Base-by-base conservation (phyloP, 2,888 invertebrate genomes). In the Stenolophus ochropezus region DNA sequence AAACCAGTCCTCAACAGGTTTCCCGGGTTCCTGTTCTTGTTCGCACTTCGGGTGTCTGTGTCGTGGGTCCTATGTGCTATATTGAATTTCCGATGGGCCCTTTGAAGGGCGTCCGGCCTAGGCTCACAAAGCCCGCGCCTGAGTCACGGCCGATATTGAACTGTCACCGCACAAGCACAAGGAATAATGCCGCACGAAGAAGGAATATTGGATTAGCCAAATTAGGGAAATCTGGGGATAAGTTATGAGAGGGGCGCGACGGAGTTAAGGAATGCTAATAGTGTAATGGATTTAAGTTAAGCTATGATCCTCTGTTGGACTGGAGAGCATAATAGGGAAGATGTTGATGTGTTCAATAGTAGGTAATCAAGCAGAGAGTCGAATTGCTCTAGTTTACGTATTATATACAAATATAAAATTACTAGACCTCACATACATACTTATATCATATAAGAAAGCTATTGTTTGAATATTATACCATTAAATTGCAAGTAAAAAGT, bases 161-260 rank as follows among this genome's bases (percentile, higher is more conserved):
- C 47, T 73, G 73, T 73, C 73, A 73, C 73, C 47, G 33, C 71
- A 71, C 71, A 14, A 11, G 42, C 18, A 69, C 69, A 5, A 47
- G 47, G 73, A 33, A 73, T 73, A 73, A 73, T 73, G 49, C 49
- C 42, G 58, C 61, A 61, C 53, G 79, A 69, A 69, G 51, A 47
- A 56, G 58, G 58, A 61, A 77, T 77, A 61, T 61, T 61, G 61
- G 77, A 77, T 77, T 77, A 77, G 51, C 69, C 53, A 53, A 79
- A 69, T 69, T 79, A 79, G 71, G 21, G 73, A 73, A 49, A 73
- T 73, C 73, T 49, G 49, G n/a, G 73, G 42, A 47, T 73, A 73
- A 73, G 73, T 73, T 49, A 73, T 73, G 73, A 33, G 65, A 16
- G 4, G 23, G 27, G 18, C 3, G 25, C 16, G 27, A 1, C 18